phyloP scores from a whole-genome alignment of 2,888 invertebrate species.

The Chrysina gloriosa region DNA sequence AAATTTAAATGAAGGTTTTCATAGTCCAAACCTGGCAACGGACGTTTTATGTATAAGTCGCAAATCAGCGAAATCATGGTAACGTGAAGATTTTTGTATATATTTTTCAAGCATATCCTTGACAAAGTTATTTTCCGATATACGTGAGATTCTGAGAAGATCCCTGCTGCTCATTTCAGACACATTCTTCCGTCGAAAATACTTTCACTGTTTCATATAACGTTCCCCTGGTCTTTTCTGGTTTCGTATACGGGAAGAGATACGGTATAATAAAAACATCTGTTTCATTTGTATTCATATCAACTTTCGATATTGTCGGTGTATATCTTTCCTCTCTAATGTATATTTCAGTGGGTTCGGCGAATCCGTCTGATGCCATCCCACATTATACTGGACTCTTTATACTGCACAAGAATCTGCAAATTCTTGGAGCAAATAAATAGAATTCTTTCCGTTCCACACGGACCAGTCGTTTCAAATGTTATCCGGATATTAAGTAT shows the following conservation, averaged over 20 bases:
- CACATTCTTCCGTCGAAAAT: neutral
- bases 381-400: neutral
- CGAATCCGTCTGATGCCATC: neutral
- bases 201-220: neutral
- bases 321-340: constrained; percentile 25
- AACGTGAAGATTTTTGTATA: no score
- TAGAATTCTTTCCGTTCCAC: neutral
- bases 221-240: neutral
- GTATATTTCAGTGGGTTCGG: constrained; percentile 18
- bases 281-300: constrained; percentile 33
- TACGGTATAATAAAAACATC: constrained; percentile 19
- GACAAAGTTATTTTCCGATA: constrained; percentile 11
- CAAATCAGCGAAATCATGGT: no score
- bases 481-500: neutral
- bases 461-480: neutral
- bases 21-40: no score
- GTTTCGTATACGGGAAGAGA: neutral
- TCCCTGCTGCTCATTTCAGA: constrained; percentile 1
- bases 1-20: no score
- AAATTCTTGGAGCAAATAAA: neutral
- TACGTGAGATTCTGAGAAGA: neutral
- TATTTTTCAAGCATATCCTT: neutral
- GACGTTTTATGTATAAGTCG: no score
- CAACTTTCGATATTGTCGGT: constrained; percentile 23
- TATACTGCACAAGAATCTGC: neutral